A percentile compares a stretch with the other conserved stretches of the same genome.
Evolutionary conservation across 2,113 vertebrate species (phyloP).

Genomic region (Dermatemys mawii): DNA sequence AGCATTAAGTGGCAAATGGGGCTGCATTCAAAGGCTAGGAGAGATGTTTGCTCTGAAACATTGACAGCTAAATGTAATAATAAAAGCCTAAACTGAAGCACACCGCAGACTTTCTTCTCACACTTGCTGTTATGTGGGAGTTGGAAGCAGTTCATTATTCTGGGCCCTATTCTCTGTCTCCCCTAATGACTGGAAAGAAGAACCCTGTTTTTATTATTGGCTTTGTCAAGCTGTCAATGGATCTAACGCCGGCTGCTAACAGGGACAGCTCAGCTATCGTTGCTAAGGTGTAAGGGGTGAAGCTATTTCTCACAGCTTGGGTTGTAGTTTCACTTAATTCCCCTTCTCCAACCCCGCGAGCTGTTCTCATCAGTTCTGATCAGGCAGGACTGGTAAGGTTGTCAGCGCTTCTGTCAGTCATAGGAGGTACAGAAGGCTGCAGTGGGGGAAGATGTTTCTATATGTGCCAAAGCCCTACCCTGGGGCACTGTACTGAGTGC

Average conservation of each 20-base stretch:
- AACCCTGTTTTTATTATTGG: background rate
- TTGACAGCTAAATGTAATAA: slow-evolving; percentile 19
- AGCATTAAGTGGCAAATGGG: background rate
- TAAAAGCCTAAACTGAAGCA: slow-evolving; percentile 20
- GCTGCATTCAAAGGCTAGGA: background rate
- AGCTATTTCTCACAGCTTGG: background rate
- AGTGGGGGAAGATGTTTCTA: background rate
- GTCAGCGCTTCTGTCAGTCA: slow-evolving; percentile 17
- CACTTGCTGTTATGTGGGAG: background rate
- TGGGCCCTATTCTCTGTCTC: slow-evolving; percentile 14
- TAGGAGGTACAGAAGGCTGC: background rate
- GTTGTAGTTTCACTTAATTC: background rate
- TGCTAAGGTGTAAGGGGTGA: background rate
- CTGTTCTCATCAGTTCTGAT: background rate
- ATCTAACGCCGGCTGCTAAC: background rate
- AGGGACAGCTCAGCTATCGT: background rate
- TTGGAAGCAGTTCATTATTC: background rate
- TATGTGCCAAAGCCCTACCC: slow-evolving; percentile 12
- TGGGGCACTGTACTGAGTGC: background rate
- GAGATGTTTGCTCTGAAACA: background rate
- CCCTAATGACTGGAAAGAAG: background rate
- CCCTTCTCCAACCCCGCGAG: background rate
- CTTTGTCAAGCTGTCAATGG: background rate
- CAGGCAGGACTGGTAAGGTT: slow-evolving; percentile 28
- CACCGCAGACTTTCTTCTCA: background rate